Evolutionary conservation across 2,888 invertebrate species (phyloP), one percentile per base, ranked within the genome.

Genomic region (Eupithecia subumbrata): DNA sequence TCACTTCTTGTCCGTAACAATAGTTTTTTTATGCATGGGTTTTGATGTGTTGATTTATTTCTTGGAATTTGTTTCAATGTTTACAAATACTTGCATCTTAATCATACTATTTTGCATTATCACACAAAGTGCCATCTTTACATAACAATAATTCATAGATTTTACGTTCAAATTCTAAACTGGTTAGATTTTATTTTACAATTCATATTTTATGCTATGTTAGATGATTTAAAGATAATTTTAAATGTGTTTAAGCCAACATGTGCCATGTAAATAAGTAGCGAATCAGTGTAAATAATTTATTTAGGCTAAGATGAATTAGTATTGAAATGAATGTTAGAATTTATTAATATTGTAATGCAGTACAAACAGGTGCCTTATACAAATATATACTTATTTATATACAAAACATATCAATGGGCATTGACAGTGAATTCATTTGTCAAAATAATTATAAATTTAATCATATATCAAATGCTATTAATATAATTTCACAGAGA

Each of bases 201-300:
- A 48, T 12, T 63, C 73, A 40, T 73, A 52, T 66, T 73, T 71
- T 60, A 73, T 43, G 18, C 40, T 40, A 43, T 66, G 71, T 76
- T 72, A 72, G 18, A 25, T 52, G 43, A 60, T 69, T 30, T 66
- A 11, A 56, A 69, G 22, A 72, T 74, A 72, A 72, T 64, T 77
- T 63, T 64, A 74, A 18, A 74, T 73, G 48, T 60, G 40, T 73
- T 37, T 90, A 92, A 90, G 86, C 88, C 88, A 88, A 88, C 84
- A 88, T 86, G 93, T 94, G 94, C 94, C 94, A 94, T 94, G 91
- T 92, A 91, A 87, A 91, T 91, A 91, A 89, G 85, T 88, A 86
- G 82, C 79, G 76, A 81, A 79, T 78, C 67, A 82, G 78, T 82
- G 84, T 84, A 84, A 82, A 84, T 85, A 84, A 40, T 69, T 76